phyloP scores from a whole-genome alignment of 2,797 vertebrate genomes.

The Hoplostethus mediterraneus region DNA sequence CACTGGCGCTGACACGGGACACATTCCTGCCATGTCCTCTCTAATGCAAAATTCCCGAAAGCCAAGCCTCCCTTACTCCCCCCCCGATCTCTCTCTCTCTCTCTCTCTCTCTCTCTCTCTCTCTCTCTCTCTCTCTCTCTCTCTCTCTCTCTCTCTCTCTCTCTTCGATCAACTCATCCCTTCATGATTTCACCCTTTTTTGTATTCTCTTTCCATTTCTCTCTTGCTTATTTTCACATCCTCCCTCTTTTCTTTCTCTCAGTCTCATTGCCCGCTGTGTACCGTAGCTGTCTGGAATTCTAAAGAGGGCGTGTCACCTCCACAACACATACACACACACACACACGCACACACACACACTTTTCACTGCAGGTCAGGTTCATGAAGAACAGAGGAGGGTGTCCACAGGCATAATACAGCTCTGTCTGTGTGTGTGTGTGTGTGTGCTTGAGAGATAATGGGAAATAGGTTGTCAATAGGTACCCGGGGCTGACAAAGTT shows the following conservation, averaged over 20 bases:
- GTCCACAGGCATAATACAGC: too few species aligned
- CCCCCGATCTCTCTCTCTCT: neutral
- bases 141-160: neutral
- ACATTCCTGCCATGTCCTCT: conserved; percentile 32
- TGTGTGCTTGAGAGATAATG: conserved; percentile 2
- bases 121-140: neutral
- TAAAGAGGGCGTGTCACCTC: conserved; percentile 4
- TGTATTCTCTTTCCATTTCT: conserved; percentile 3
- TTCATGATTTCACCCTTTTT: conserved; percentile 10
- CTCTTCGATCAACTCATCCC: conserved; percentile 7
- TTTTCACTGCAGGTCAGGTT: neutral
- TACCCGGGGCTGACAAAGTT: conserved; percentile 45
- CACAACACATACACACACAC: neutral
- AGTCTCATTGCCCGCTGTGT: neutral
- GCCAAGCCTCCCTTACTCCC: conserved; percentile 6
- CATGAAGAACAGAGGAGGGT: too few species aligned
- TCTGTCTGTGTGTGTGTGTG: neutral
- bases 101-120: neutral
- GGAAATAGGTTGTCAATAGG: conserved; percentile 48
- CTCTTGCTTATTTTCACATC: neutral
- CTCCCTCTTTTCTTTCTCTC: neutral
- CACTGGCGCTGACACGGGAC: conserved; percentile 26
- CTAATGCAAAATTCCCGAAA: conserved; percentile 29
- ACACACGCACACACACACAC: conserved; percentile 6
- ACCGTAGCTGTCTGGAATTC: conserved; percentile 32